Evolutionary conservation across 2,888 invertebrate species (phyloP).

Genomic region (Andrena marginata): DNA sequence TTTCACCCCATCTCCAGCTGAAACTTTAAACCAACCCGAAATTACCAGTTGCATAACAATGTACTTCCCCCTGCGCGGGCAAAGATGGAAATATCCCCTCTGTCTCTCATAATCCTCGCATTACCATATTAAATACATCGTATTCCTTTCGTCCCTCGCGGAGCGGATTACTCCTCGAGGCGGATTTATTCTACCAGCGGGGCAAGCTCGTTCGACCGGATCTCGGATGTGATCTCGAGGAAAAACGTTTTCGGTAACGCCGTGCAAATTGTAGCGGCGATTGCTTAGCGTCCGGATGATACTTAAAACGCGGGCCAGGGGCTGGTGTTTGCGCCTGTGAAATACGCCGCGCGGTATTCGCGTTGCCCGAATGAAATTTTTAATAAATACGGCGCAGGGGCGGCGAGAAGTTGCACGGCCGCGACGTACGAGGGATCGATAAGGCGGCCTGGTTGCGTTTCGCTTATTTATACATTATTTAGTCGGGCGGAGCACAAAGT

Average conservation of each 20-base stretch:
- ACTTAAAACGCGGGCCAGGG: neutral
- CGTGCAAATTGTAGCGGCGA: neutral
- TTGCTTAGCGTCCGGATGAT: neutral
- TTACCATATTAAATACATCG: constrained; percentile 9
- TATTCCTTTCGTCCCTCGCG: neutral
- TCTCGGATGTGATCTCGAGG: neutral
- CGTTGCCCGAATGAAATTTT: constrained; percentile 21
- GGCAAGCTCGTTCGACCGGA: neutral
- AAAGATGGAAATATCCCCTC: constrained; percentile 1
- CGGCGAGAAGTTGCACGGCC: constrained; percentile 9
- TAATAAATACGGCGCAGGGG: neutral
- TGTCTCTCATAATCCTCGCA: neutral
- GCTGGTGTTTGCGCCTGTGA: no score
- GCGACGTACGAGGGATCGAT: constrained; percentile 1
- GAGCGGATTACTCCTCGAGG: neutral
- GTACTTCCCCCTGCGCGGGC: constrained; percentile 11
- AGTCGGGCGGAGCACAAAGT: neutral
- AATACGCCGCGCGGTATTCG: neutral
- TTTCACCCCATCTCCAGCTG: no score
- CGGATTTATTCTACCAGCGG: no score
- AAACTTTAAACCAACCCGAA: constrained; percentile 4
- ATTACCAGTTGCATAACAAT: constrained; percentile 13
- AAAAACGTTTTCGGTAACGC: neutral
- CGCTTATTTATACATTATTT: constrained; percentile 16
- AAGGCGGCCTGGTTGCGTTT: constrained; percentile 4